Evolutionary conservation across 64 coral and sea anemone species (phyloP).

Genomic region (Actinia tenebrosa): DNA sequence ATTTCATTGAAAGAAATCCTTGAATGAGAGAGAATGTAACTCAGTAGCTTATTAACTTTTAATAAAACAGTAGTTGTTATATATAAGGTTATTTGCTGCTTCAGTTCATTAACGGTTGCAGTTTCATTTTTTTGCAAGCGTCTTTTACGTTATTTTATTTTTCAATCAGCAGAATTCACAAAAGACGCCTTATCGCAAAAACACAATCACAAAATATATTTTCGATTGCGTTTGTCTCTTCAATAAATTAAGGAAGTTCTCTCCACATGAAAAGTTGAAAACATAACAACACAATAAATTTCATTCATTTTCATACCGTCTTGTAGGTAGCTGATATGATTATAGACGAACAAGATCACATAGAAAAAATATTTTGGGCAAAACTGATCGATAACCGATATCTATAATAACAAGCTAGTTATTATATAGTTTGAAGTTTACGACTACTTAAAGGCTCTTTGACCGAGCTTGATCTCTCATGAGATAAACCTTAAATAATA

Average conservation of each 20-base stretch:
- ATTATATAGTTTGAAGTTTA: conserved; percentile 7
- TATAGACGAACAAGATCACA: not conserved
- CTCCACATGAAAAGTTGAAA: not conserved
- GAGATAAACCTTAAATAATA: conserved; percentile 9
- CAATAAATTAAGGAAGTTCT: not conserved
- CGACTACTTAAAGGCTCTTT: conserved; percentile 8
- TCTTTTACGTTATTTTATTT: not conserved
- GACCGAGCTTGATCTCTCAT: not conserved
- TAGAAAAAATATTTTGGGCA: not conserved
- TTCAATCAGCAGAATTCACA: not conserved
- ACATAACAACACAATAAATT: not conserved
- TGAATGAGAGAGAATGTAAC: not conserved
- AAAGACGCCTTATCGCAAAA: not conserved
- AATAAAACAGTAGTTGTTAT: not conserved
- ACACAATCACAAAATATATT: not conserved
- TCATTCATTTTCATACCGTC: not conserved
- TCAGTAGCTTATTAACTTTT: not conserved
- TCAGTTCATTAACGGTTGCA: not conserved
- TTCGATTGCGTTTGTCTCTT: not conserved
- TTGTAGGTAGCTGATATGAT: not conserved
- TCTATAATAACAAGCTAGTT: not conserved
- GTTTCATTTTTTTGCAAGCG: not conserved
- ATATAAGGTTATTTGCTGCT: not conserved
- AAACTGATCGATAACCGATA: not conserved
- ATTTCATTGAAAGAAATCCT: too few species aligned